A percentile compares a stretch with the other conserved stretches of the same genome.
Conservation (phyloP, 1,140 invertebrate species). For the Spodoptera frugiperda region DNA sequence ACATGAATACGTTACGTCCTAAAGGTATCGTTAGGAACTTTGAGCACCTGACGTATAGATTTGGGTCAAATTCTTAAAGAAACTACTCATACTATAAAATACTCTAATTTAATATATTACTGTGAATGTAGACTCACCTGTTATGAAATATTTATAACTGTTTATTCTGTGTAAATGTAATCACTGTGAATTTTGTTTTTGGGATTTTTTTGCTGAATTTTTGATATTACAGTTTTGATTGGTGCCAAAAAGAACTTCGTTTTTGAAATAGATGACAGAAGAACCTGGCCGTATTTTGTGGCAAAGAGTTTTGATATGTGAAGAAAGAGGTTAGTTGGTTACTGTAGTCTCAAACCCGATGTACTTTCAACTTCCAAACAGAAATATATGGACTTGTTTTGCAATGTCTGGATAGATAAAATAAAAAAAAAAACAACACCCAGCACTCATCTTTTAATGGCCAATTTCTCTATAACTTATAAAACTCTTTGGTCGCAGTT, state of each 20-base stretch:
- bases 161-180: slow-evolving; percentile 27
- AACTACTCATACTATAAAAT: slow-evolving; percentile 32
- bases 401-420: too few relatives aligned
- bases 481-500: too few relatives aligned
- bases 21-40: too few relatives aligned
- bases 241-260: slow-evolving; percentile 52
- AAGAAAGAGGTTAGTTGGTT: background rate
- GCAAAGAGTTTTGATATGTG: background rate
- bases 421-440: too few relatives aligned
- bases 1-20: too few relatives aligned
- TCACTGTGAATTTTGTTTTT: slow-evolving; percentile 46
- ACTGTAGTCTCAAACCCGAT: too few relatives aligned
- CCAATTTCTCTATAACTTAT: too few relatives aligned
- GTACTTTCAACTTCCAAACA: too few relatives aligned
- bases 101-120: slow-evolving; percentile 4
- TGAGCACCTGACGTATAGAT: slow-evolving; percentile 1
- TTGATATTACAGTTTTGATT: slow-evolving; percentile 49
- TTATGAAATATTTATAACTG: slow-evolving; percentile 4
- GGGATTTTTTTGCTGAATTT: slow-evolving; percentile 25
- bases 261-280: slow-evolving; percentile 38
- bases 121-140: slow-evolving; percentile 9
- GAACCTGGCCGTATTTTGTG: slow-evolving; percentile 5
- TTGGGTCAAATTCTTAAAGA: slow-evolving; percentile 49
- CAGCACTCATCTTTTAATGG: too few relatives aligned
- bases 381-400: too few relatives aligned